Base-by-base conservation (phyloP, 1,140 invertebrate species). In the Apocrypta bakeri region DNA sequence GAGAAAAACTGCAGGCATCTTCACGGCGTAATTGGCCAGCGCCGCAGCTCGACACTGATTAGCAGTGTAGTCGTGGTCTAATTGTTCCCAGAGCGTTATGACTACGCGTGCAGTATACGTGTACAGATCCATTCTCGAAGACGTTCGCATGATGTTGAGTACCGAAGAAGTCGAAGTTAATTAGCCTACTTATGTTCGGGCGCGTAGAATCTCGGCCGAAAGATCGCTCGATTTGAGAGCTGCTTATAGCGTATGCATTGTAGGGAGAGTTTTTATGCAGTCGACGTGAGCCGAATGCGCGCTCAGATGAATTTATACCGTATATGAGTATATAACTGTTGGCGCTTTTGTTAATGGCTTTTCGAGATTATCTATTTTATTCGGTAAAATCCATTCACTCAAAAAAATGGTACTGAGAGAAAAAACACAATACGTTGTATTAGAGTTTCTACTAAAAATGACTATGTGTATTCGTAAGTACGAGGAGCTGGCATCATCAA, bases 1-100 rank as follows among this genome's bases (percentile, higher is more conserved):
- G 25, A 74, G 40, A 48, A 74, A 74, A 74, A 27, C 21, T 24
- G 72, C 37, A 42, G 11, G 69, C 69, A 71, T 33, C 69, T 25
- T 31, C 48, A 29, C 25, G 29, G 48, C 14, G n/a, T 79, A 79
- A 79, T 81, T 74, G 69, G 71, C 33, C 25, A 17, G 24, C n/a
- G 37, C 42, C 33, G 27, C 69, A 27, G 25, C 29, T 68, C 25
- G 29, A 48, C 84, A 86, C 85, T 89, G 88, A 89, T 90, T 90
- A 90, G 84, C 86, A 71, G n/a, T n/a, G n/a, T 87, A 81, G 89
- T 90, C 85, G 81, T 88, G 89, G 87, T 90, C 89, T 89, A 89
- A 88, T 90, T 90, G 87, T 85, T 83, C 83, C 76, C 81, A 73
- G 78, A 61, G 85, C 79, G 77, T 64, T 76, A 64, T 33, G 73